These are phyloP conservation scores for Pogoniulus pusillus DNA, from an alignment of 2,797 vertebrate genomes.

Conservation along the genomic window DNA sequence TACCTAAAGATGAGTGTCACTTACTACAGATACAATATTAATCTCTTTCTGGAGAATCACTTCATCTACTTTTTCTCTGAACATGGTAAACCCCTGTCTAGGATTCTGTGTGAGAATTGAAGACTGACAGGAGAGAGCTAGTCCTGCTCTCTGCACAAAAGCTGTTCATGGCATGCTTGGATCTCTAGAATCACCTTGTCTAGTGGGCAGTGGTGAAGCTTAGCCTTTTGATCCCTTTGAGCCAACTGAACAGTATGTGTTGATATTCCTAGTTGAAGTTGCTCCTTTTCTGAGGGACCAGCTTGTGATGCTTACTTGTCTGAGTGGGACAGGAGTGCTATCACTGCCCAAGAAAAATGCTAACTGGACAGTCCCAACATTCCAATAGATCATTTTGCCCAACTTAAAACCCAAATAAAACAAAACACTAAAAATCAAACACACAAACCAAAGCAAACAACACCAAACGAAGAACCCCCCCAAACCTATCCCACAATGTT, in stretches of 20 bases:
- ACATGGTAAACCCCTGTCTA: background rate
- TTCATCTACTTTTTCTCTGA: background rate
- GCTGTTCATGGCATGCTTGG: accelerated
- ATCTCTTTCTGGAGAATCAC: background rate
- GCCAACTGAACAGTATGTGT: background rate
- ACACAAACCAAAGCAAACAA: too few relatives aligned
- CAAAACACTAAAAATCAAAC: background rate
- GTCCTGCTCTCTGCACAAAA: background rate
- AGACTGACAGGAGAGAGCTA: background rate
- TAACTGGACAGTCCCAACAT: background rate
- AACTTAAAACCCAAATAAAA: background rate
- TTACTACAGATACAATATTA: background rate
- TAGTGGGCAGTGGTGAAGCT: background rate
- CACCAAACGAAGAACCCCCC: too few relatives aligned
- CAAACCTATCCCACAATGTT: accelerated
- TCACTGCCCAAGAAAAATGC: too few relatives aligned
- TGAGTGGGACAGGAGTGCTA: background rate
- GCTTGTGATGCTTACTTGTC: background rate
- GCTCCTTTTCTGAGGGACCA: background rate
- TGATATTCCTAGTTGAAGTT: background rate
- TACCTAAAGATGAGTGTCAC: background rate
- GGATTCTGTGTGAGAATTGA: accelerated
- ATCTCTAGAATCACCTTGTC: background rate
- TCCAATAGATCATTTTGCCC: background rate
- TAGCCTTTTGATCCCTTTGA: background rate